phyloP scores from a whole-genome alignment of 2,888 invertebrate species.

The Thera britannica region DNA sequence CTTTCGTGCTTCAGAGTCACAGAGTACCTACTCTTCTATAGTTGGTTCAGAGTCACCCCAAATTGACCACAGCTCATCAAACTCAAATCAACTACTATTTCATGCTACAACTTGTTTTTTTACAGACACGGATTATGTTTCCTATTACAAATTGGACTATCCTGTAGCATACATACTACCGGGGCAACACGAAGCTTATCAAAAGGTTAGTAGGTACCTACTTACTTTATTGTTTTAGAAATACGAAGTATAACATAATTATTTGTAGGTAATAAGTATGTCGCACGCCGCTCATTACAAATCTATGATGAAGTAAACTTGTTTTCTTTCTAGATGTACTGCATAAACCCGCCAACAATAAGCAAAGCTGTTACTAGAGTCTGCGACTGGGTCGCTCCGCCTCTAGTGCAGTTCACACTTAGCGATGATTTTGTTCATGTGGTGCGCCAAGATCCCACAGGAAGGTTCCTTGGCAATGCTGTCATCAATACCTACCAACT shows the following conservation, averaged over 20 bases:
- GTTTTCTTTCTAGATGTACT: slow-evolving; percentile 63
- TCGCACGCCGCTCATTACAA: too few species aligned
- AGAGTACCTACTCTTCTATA: too few species aligned
- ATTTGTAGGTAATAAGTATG: too few species aligned
- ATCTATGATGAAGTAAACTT: too few species aligned
- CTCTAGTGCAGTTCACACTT: slow-evolving; percentile 68
- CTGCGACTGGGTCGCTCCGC: slow-evolving; percentile 75
- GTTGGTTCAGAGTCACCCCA: not conserved
- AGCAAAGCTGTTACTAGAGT: slow-evolving; percentile 65
- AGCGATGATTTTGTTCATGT: slow-evolving; percentile 73
- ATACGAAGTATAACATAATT: too few species aligned
- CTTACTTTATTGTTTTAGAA: not conserved
- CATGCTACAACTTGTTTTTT: slow-evolving; percentile 23
- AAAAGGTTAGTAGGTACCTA: slow-evolving; percentile 56
- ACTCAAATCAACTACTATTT: too few species aligned
- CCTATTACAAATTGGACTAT: slow-evolving; percentile 61
- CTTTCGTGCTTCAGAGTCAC: too few species aligned
- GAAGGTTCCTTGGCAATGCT: slow-evolving; percentile 65
- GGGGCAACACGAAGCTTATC: slow-evolving; percentile 71
- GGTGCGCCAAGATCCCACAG: slow-evolving; percentile 66
- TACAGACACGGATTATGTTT: slow-evolving; percentile 69
- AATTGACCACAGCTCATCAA: not conserved
- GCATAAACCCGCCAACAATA: slow-evolving; percentile 66
- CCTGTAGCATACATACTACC: slow-evolving; percentile 65
- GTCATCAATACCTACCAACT: slow-evolving; percentile 70